Evolutionary conservation across 2,113 vertebrate genomes (phyloP), one percentile per base, ranked within the genome.

Genomic region (Psilopogon haemacephalus): DNA sequence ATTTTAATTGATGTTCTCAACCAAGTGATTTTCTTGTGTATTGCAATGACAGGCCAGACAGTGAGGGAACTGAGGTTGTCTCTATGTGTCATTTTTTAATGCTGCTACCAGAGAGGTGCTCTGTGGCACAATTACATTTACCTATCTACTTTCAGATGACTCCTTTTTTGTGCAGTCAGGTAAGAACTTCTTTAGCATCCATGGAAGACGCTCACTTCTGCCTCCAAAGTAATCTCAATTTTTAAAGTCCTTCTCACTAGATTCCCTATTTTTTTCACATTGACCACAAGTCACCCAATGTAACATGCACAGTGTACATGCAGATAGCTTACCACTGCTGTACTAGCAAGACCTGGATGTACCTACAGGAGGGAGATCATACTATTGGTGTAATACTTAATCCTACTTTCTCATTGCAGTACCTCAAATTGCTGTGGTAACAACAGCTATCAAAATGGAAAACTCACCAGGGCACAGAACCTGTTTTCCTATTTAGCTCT

Each of bases 231-330:
- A 44, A 8, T 2, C 77, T 23, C 4, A 33, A 48, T 59, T 72
- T 16, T 62, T 0, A 0, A 52, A 93, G 52, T n/a, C 9, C 32
- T 35, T 46, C 81, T 69, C 48, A n/a, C n/a, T 40, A 70, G 30
- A 42, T 20, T 8, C 35, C 26, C 28, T 15, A n/a, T 63, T 48
- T 63, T 52, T 28, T 28, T 30, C 46, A 35, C 0, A 0, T 0
- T 75, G 62, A 64, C 44, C 60, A 38, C 42, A 48, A 52, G 9
- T 15, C 72, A 54, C 28, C 23, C 50, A 20, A 7, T 4, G 1
- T 4, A 12, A 50, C 16, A 12, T 0, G 6, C 35, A 37, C 1
- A 2, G 8, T 6, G 12, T 0, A 0, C 3, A 9, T 8, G 24
- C 30, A 40, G 23, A 19, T 5, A 50, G 52, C 56, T 76, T 76